phyloP scores from a whole-genome alignment of 2,113 vertebrate genomes.

The Apodemus sylvaticus region DNA sequence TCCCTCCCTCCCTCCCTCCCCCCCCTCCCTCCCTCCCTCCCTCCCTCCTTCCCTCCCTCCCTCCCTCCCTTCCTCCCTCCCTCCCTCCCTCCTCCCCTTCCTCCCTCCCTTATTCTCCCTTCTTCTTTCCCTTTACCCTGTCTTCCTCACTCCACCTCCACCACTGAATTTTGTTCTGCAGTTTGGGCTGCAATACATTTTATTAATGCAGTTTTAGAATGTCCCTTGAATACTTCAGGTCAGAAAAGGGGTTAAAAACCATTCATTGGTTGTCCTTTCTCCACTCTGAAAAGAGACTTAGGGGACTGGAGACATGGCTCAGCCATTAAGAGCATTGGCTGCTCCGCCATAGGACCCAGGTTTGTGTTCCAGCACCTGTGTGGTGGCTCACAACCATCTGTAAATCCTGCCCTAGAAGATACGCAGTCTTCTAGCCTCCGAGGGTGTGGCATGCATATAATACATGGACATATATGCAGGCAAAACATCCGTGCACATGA shows the following conservation, averaged over 20 bases:
- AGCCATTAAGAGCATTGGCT: background rate
- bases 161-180: background rate
- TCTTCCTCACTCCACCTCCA: background rate
- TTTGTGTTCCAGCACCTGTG: background rate
- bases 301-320: background rate
- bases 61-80: accelerated
- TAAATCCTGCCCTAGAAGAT: background rate
- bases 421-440: too few species aligned
- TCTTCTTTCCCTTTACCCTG: background rate
- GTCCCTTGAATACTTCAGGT: background rate
- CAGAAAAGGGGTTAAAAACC: background rate
- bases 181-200: background rate
- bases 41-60: too few species aligned
- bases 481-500: background rate
- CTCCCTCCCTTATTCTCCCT: accelerated
- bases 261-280: background rate
- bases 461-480: background rate
- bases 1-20: accelerated
- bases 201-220: background rate
- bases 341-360: background rate
- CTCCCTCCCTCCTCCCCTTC: accelerated
- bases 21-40: too few species aligned
- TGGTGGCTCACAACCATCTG: background rate
- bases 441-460: too few species aligned
- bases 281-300: background rate